Evolutionary conservation across 1,140 invertebrate genomes (phyloP).

Genomic region (Aricia agestis): DNA sequence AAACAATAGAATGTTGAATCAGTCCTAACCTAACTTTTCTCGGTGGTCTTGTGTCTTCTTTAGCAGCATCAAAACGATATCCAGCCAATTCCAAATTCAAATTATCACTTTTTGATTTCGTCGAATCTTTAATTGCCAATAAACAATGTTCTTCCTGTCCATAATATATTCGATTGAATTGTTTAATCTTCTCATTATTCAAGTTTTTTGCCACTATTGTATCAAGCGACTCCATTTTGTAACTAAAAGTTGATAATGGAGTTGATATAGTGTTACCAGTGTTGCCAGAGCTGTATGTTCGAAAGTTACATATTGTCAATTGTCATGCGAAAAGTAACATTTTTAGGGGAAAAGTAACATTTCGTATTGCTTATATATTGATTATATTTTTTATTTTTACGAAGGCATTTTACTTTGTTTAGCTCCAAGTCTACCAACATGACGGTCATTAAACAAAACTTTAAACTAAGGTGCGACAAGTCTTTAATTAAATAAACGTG

Average conservation of each 20-base stretch:
- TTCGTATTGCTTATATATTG: no score
- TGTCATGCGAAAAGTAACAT: no score
- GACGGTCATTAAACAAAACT: no score
- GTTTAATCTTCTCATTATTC: slow-evolving; percentile 78
- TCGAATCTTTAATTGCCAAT: slow-evolving; percentile 43
- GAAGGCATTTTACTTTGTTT: no score
- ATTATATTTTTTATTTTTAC: no score
- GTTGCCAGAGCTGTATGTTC: no score
- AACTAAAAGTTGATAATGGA: slow-evolving; percentile 24
- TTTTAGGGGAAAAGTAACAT: no score
- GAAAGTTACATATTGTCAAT: no score
- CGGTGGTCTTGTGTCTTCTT: slow-evolving; percentile 81
- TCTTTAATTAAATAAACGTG: no score
- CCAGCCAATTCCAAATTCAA: slow-evolving; percentile 86
- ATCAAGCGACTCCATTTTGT: slow-evolving; percentile 48
- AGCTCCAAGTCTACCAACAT: no score
- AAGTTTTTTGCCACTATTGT: slow-evolving; percentile 55
- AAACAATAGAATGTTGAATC: slow-evolving; percentile 92
- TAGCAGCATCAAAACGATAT: slow-evolving; percentile 80
- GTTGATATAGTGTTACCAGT: no score
- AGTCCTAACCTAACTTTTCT: slow-evolving; percentile 87
- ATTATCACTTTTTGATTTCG: slow-evolving; percentile 41
- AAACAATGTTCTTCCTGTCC: slow-evolving; percentile 74
- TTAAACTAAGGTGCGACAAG: no score
- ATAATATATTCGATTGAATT: slow-evolving; percentile 87